Conservation (phyloP, 2,888 invertebrate genomes). For the Galerucella calmariensis region DNA sequence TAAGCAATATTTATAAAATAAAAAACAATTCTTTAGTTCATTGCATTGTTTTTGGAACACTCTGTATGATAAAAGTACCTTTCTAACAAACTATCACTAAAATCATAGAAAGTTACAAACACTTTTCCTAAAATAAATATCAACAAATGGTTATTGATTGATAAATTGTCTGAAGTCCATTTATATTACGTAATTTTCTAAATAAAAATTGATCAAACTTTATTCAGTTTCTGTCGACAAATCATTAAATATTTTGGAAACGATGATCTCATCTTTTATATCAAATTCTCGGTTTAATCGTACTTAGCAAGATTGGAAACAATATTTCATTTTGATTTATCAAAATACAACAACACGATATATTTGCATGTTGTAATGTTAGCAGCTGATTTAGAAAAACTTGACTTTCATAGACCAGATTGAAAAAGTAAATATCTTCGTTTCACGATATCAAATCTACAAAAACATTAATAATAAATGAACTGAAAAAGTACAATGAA, state of each 20-base stretch:
- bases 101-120: too few species aligned
- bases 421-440: not conserved
- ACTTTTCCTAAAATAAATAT: too few species aligned
- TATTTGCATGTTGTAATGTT: conserved; percentile 1
- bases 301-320: not conserved
- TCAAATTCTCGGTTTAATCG: conserved; percentile 10
- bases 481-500: too few species aligned
- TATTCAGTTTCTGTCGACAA: not conserved
- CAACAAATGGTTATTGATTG: too few species aligned
- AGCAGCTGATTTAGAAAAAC: not conserved
- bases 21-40: too few species aligned
- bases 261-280: conserved; percentile 18
- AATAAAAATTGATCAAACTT: conserved; percentile 24
- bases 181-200: not conserved
- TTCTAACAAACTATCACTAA: too few species aligned
- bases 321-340: not conserved
- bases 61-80: too few species aligned
- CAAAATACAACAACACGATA: conserved; percentile 18
- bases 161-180: not conserved
- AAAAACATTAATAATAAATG: too few species aligned
- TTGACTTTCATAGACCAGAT: not conserved
- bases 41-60: too few species aligned
- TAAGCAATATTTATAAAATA: too few species aligned
- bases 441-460: too few species aligned
- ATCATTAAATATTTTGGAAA: conserved; percentile 25